Conservation (phyloP, 2,797 vertebrate genomes). For the Falco columbarius region DNA sequence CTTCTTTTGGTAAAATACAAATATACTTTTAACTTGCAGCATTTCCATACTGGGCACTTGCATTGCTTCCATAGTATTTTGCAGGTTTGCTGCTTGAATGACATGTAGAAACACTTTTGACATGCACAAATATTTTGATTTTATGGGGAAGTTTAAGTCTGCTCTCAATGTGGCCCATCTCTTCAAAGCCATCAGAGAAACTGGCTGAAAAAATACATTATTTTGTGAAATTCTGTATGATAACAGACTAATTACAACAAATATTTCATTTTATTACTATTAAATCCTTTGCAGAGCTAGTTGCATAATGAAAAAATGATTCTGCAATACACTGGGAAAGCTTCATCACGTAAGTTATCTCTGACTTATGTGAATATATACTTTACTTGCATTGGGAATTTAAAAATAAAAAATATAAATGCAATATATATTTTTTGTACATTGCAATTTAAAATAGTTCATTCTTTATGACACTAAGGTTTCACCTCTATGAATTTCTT, state of each 20-base stretch:
- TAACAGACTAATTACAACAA: not conserved
- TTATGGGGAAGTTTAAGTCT: not conserved
- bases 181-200: not conserved
- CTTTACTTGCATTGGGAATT: not conserved
- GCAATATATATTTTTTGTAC: not conserved
- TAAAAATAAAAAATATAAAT: not conserved
- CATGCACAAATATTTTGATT: not conserved
- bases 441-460: not conserved
- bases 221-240: not conserved
- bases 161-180: not conserved
- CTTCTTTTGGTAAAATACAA: not conserved
- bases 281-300: not conserved
- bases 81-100: not conserved
- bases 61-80: not conserved
- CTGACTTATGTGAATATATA: not conserved
- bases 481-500: not conserved
- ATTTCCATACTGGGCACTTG: not conserved
- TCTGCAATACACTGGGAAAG: not conserved
- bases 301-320: not conserved
- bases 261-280: slow-evolving; percentile 1
- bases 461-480: not conserved
- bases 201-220: not conserved
- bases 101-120: not conserved
- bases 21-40: not conserved
- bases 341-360: not conserved